Evolutionary conservation across 2,888 invertebrate genomes (phyloP), one percentile per base, ranked within the genome.

Genomic region (Eustalomyia histrio): DNA sequence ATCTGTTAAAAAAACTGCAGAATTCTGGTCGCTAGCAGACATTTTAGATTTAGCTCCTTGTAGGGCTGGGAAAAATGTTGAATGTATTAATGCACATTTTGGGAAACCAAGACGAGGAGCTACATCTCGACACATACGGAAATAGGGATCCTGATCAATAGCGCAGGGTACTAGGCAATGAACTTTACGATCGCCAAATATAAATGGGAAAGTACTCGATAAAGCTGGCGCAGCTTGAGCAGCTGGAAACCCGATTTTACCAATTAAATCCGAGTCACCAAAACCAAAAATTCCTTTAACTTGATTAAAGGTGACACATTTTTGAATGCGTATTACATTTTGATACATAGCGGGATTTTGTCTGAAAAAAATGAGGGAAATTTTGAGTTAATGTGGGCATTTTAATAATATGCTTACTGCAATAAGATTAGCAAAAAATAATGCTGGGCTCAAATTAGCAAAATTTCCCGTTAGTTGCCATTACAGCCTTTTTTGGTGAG

Each of bases 91-190:
- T 5, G 98, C 94, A 71, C 99, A 97, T 90, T 99, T 97, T 16
- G 94, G 94, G 90, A 94, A 92, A 85, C 97, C 95, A 14, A 99
- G 91, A 12, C 95, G 93, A 0, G 99, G 97, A 0, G 99, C 97
- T n/a, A 99, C 98, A 91, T 99, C 99, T 69, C 99, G 93, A 0
- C 98, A 96, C 99, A 99, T 98, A 39, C 99, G 94, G 91, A 99
- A 99, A 91, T 99, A 99, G 0, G 99, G 99, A 92, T 99, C 99
- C 93, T 99, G 99, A 92, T 99, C 99, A 84, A 99, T 99, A 9
- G 98, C 99, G 91, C 99, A 99, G 0, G 99, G 99, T 83, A 99
- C 98, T 3, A 98, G 92, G n/a, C 89, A 89, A 57, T 87, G 86
- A 5, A 90, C 93, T 86, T 95, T 94, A 87, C 94, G 94, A 65